These are phyloP conservation scores for Microplitis demolitor DNA, from an alignment of 1,140 invertebrate species.

Conservation along the genomic window DNA sequence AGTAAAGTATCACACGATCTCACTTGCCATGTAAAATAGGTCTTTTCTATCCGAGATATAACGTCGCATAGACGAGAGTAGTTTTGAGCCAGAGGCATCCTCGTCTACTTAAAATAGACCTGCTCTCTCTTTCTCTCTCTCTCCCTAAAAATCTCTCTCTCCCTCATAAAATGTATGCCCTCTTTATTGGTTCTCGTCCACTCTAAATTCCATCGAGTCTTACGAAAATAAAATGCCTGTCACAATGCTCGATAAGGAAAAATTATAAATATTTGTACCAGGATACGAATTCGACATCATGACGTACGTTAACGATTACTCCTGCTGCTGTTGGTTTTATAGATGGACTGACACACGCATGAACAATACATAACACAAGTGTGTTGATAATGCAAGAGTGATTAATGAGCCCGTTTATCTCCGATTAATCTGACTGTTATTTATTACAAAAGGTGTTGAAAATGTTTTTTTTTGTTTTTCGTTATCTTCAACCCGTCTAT, in stretches of 20 bases:
- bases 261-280: neutral
- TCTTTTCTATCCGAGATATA: neutral
- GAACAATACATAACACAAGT: too few species aligned
- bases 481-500: too few species aligned
- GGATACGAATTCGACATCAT: neutral
- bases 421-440: too few species aligned
- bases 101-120: conserved; percentile 1
- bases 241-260: neutral
- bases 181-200: neutral
- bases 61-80: neutral
- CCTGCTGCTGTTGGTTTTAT: too few species aligned
- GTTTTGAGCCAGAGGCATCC: neutral
- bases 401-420: too few species aligned
- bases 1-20: conserved; percentile 2
- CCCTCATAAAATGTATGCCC: too few species aligned
- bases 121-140: neutral
- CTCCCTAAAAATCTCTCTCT: neutral
- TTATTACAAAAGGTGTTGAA: too few species aligned
- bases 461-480: too few species aligned
- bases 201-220: neutral
- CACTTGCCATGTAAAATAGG: neutral
- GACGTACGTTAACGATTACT: too few species aligned
- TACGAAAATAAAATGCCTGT: neutral
- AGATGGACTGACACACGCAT: too few species aligned
- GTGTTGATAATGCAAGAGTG: too few species aligned